Percentiles rank a stretch among this genome's conserved stretches.
Evolutionary conservation across 2,888 invertebrate genomes (phyloP).

Genomic region (Clepsis dumicolana): DNA sequence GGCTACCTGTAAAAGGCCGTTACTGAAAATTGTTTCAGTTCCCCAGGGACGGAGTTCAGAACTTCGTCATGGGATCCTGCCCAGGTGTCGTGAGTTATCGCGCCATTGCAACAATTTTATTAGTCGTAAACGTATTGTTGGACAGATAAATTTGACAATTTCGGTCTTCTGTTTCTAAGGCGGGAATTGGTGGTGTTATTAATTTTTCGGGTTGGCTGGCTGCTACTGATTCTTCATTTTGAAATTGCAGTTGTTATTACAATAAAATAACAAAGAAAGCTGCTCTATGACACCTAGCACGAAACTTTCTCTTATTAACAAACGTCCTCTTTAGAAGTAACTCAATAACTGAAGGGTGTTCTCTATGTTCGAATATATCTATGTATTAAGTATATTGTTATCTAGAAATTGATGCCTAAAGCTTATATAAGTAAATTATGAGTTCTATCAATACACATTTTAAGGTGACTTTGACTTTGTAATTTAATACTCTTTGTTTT

Average conservation of each 20-base stretch:
- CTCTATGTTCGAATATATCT: not conserved
- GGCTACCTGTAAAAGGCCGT: slow-evolving; percentile 42
- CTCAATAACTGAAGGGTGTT: not conserved
- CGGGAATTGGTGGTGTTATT: not conserved
- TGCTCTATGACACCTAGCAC: too few species aligned
- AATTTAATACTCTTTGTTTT: slow-evolving; percentile 9
- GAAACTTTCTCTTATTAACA: too few species aligned
- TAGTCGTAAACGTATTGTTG: slow-evolving; percentile 57
- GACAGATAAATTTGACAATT: slow-evolving; percentile 45
- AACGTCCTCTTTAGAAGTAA: not conserved
- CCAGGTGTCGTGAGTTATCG: slow-evolving; percentile 79
- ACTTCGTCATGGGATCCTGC: slow-evolving; percentile 62
- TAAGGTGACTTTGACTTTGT: slow-evolving; percentile 1
- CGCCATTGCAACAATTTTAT: slow-evolving; percentile 67
- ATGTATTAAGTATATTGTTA: too few species aligned
- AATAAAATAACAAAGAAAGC: too few species aligned
- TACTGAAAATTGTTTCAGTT: slow-evolving; percentile 70
- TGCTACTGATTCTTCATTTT: too few species aligned
- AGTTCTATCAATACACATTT: not conserved
- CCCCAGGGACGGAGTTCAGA: slow-evolving; percentile 61
- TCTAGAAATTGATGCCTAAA: not conserved
- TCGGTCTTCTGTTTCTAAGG: slow-evolving; percentile 10
- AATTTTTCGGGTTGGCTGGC: not conserved
- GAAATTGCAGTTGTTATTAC: too few species aligned
- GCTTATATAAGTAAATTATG: not conserved